phyloP scores from a whole-genome alignment of 2,888 invertebrate genomes.

The Dicyrtoma fusca region DNA sequence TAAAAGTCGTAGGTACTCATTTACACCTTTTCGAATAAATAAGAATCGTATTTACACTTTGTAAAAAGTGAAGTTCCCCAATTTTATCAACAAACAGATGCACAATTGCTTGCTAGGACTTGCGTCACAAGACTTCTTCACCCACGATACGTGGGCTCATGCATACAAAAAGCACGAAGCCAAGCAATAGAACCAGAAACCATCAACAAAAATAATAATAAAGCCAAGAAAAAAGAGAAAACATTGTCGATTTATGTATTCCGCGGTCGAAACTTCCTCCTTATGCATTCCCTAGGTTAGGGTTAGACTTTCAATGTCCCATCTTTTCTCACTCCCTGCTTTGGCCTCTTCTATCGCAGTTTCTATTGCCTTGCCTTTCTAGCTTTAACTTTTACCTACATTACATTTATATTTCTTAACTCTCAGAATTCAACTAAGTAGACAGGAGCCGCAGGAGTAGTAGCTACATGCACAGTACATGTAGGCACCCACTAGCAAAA shows the following conservation, averaged over 20 bases:
- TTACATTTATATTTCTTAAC: slow-evolving; percentile 12
- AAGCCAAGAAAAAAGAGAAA: slow-evolving; percentile 11
- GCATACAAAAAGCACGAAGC: background rate
- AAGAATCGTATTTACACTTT: too few species aligned
- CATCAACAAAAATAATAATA: background rate
- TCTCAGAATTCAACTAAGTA: slow-evolving; percentile 5
- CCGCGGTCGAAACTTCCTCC: slow-evolving; percentile 8
- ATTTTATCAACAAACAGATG: too few species aligned
- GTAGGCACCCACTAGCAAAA: too few species aligned
- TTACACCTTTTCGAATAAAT: too few species aligned
- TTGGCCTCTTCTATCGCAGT: background rate
- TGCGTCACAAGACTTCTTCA: too few species aligned
- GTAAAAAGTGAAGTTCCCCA: too few species aligned
- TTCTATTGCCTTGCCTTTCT: background rate
- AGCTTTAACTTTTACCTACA: background rate
- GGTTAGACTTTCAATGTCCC: background rate
- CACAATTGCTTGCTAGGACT: too few species aligned
- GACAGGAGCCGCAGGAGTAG: background rate
- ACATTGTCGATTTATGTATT: slow-evolving; percentile 15
- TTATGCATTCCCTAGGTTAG: background rate
- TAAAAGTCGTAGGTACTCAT: too few species aligned
- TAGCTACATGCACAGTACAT: too few species aligned
- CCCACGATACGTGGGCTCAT: background rate
- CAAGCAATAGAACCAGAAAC: background rate
- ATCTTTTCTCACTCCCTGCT: slow-evolving; percentile 7